Percentiles rank a stretch among this genome's conserved stretches.
phyloP scores from a whole-genome alignment of 2,113 vertebrate species.

The Mellivora capensis region DNA sequence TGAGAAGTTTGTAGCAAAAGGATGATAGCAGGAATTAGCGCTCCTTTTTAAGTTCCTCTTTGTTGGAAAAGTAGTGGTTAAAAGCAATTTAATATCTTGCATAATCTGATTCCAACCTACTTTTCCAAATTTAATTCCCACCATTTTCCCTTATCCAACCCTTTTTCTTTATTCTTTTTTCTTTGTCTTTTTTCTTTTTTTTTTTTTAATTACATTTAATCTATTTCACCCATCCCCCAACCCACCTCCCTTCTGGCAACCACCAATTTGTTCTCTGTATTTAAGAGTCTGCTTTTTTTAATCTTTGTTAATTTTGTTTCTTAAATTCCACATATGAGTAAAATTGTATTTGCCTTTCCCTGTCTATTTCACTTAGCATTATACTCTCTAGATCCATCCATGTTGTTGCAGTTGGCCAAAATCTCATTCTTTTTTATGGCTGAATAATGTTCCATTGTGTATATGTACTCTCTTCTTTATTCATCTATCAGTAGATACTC shows the following conservation, averaged over 20 bases:
- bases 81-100: neutral
- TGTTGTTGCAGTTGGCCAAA: neutral
- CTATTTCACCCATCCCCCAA: neutral
- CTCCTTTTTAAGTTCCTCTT: neutral
- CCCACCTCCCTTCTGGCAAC: neutral
- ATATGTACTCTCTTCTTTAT: neutral
- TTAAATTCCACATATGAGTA: neutral
- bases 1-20: neutral
- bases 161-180: neutral
- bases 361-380: neutral
- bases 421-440: neutral
- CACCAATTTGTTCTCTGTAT: neutral
- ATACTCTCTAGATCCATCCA: neutral
- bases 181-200: neutral
- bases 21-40: neutral
- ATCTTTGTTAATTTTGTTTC: neutral
- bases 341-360: neutral
- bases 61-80: neutral
- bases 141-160: neutral
- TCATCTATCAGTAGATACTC: neutral
- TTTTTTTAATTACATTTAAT: neutral
- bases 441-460: neutral
- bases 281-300: neutral
- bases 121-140: neutral
- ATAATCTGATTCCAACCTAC: neutral